Evolutionary conservation across 2,797 vertebrate species (phyloP).

Genomic region (Eleutherodactylus coqui): DNA sequence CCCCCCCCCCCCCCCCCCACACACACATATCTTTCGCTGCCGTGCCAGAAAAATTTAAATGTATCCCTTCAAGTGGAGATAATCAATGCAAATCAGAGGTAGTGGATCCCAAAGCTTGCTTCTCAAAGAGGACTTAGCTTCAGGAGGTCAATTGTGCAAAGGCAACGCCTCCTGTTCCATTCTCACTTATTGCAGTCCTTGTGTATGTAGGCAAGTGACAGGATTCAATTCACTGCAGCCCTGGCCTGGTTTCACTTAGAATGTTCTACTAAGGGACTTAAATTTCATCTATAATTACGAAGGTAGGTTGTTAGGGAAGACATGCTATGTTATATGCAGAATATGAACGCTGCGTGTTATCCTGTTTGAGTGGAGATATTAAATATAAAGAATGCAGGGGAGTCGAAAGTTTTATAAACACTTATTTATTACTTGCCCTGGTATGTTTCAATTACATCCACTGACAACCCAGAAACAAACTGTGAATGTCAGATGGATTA

Average conservation of each 20-base stretch:
- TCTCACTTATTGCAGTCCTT: slow-evolving; percentile 79
- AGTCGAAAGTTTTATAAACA: background rate
- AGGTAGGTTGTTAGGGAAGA: slow-evolving; percentile 86
- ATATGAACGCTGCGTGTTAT: slow-evolving; percentile 72
- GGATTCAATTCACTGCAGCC: slow-evolving; percentile 83
- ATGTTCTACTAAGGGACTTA: slow-evolving; percentile 81
- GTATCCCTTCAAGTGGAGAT: slow-evolving; percentile 92
- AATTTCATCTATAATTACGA: slow-evolving; percentile 80
- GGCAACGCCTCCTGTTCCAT: slow-evolving; percentile 81
- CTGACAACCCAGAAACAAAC: background rate
- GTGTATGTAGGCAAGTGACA: slow-evolving; percentile 81
- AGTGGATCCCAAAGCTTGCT: slow-evolving; percentile 86
- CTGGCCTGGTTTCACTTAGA: slow-evolving; percentile 78
- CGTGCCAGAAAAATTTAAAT: slow-evolving; percentile 90
- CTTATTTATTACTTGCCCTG: too few species aligned
- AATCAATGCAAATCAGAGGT: slow-evolving; percentile 97
- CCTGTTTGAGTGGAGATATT: slow-evolving; percentile 49
- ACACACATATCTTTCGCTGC: slow-evolving; percentile 76
- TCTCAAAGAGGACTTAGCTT: slow-evolving; percentile 89
- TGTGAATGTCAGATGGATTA: background rate
- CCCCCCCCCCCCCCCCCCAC: slow-evolving; percentile 61
- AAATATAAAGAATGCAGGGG: background rate
- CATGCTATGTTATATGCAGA: slow-evolving; percentile 63
- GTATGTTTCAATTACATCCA: background rate
- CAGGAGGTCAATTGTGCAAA: slow-evolving; percentile 86